Percentiles rank a stretch among this genome's conserved stretches.
Conservation (phyloP, 2,113 vertebrate genomes). For the Mirza zaza region DNA sequence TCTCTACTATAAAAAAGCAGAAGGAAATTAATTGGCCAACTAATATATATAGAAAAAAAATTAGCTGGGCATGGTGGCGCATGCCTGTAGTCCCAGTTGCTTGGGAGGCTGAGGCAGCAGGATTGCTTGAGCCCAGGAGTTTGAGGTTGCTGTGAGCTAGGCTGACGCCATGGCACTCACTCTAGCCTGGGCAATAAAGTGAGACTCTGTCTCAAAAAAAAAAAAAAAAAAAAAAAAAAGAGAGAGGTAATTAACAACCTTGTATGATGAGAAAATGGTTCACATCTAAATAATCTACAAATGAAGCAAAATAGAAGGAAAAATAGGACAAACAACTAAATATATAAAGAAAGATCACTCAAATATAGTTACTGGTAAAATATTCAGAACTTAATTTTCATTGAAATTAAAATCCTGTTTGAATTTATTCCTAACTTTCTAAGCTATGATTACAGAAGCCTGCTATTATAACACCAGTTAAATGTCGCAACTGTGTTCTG, state of each 20-base stretch:
- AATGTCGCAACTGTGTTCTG: slow-evolving; percentile 63
- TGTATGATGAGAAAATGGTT: neutral
- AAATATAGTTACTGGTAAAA: neutral
- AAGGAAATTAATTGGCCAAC: too few species aligned
- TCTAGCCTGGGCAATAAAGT: too few species aligned
- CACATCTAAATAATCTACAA: neutral
- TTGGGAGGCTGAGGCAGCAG: too few species aligned
- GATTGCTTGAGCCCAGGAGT: too few species aligned
- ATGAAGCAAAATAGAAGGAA: neutral
- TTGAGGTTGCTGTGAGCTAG: too few species aligned
- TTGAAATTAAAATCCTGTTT: slow-evolving; percentile 67
- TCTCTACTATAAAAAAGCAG: too few species aligned
- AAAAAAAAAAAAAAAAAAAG: too few species aligned
- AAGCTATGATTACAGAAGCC: slow-evolving; percentile 67
- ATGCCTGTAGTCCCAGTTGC: too few species aligned
- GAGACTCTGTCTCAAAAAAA: too few species aligned
- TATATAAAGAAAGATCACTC: neutral
- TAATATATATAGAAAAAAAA: too few species aligned
- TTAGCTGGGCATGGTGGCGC: too few species aligned
- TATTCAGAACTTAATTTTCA: slow-evolving; percentile 48
- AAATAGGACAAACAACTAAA: slow-evolving; percentile 38
- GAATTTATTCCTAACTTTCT: slow-evolving; percentile 54
- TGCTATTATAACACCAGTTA: slow-evolving; percentile 41
- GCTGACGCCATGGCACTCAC: too few species aligned
- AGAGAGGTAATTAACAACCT: neutral